Base-by-base conservation (phyloP, 2,113 vertebrate genomes). In the Australoheros scitulus region DNA sequence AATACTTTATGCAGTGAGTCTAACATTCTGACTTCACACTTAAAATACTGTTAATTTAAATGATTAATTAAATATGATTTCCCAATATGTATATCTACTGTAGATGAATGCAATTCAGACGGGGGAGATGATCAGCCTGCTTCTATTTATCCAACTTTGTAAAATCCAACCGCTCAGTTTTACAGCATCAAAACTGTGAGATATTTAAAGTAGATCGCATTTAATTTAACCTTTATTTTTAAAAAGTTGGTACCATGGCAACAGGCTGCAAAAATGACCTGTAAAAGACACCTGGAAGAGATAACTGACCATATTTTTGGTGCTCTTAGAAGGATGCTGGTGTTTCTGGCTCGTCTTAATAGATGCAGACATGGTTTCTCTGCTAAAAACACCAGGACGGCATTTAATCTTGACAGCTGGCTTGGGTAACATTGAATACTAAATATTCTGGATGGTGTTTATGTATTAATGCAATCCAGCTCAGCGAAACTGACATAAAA, bases 81-180 rank as follows among this genome's bases (percentile, higher is more conserved):
- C 32, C 55, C 32, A 55, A 24, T 26, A 61, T 64, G 36, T 38
- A 38, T 38, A 38, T 38, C 36, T 38, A 10, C 77, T 68, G 55
- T 5, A 68, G 52, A 76, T 77, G 70, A 61, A 3, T 77, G 70
- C 15, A 64, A 56, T 64, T 47, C 70, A 85, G 41, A 85, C 65
- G 77, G 9, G 47, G 59, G 15, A 24, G 20, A 47, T 79, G 70
- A 74, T 74, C 57, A 79, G 43, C 18, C 47, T 36, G 60, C 34
- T 72, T 52, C 55, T 38, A 5, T 38, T 80, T 57, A 60, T 56
- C 47, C 61, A 55, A n/a, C 38, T 80, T 59, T 79, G 4, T n/a
- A 78, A 84, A 84, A 79, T 57, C 32, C 76, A 84, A 43, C 58
- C 18, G 50, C 36, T 60, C 52, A 26, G 41, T 65, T 80, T 76